Percentiles rank a stretch among this genome's conserved stretches.
Conservation (phyloP, 1,140 invertebrate genomes). For the Pachypeltis micranthus region DNA sequence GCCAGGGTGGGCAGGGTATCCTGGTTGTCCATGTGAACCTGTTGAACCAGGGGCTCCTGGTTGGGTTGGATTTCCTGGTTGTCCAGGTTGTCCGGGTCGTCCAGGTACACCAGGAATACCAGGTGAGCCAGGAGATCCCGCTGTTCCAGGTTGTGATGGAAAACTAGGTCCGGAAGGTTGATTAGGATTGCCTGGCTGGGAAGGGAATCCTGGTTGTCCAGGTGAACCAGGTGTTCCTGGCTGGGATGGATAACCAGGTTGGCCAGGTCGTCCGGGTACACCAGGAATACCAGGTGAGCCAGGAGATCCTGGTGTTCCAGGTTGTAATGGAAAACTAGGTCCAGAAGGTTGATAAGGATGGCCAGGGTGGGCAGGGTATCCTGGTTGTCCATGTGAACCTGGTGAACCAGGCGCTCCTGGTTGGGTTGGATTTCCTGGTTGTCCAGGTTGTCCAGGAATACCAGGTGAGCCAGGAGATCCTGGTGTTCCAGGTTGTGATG, state of each 20-base stretch:
- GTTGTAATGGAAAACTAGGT: constrained; percentile 22
- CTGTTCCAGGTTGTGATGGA: constrained; percentile 24
- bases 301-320: constrained; percentile 25
- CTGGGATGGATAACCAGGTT: constrained; percentile 20
- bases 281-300: no score
- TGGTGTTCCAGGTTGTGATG: constrained; percentile 15
- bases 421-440: constrained; percentile 24
- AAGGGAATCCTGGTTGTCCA: constrained; percentile 14
- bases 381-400: constrained; percentile 20
- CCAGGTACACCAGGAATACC: constrained; percentile 18
- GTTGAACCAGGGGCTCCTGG: constrained; percentile 23
- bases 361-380: constrained; percentile 18
- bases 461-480: no score
- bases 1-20: constrained; percentile 26
- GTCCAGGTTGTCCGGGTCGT: constrained; percentile 25
- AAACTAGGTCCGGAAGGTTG: constrained; percentile 16
- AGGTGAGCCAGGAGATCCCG: constrained; percentile 19
- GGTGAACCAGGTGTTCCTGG: constrained; percentile 18
- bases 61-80: constrained; percentile 19
- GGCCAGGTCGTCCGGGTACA: no score
- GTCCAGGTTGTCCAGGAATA: constrained; percentile 20
- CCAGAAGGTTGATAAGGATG: no score
- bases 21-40: constrained; percentile 22
- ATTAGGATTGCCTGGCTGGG: constrained; percentile 18
- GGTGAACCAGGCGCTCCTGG: constrained; percentile 24